phyloP scores from a whole-genome alignment of 2,113 vertebrate genomes.

The Paraplagusia blochii region DNA sequence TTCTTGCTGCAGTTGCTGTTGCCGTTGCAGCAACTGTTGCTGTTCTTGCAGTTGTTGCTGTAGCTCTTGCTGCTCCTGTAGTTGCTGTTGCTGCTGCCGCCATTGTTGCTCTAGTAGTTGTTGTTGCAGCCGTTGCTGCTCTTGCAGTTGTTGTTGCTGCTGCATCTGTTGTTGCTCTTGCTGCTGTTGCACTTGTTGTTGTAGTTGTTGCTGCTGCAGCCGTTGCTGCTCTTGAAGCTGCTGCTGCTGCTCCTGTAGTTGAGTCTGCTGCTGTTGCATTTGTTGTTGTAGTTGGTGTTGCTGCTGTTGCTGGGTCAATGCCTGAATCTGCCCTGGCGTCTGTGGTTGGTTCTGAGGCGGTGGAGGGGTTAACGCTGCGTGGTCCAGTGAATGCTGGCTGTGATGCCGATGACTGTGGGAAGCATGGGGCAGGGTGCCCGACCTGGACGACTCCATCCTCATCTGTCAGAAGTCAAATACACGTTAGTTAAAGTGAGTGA shows the following conservation, averaged over 20 bases:
- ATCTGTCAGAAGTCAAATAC: constrained; percentile 64
- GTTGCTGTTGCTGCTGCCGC: too few relatives aligned
- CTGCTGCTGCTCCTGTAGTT: constrained; percentile 26
- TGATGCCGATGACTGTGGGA: constrained; percentile 64
- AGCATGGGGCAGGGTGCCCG: constrained; percentile 73
- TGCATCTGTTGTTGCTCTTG: constrained; percentile 8
- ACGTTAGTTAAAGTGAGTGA: too few relatives aligned
- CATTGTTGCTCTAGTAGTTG: background rate
- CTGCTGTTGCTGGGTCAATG: constrained; percentile 19
- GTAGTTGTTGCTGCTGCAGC: constrained; percentile 45
- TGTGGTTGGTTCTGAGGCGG: constrained; percentile 10
- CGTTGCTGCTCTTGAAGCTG: constrained; percentile 30
- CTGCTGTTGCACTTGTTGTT: constrained; percentile 5
- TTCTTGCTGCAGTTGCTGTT: too few relatives aligned
- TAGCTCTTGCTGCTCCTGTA: too few relatives aligned
- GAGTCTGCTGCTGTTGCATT: constrained; percentile 42
- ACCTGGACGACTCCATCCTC: constrained; percentile 80
- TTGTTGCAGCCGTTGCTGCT: constrained; percentile 51
- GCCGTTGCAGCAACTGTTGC: too few relatives aligned
- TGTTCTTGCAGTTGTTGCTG: too few relatives aligned
- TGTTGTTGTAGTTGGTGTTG: constrained; percentile 8
- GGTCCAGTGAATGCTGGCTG: constrained; percentile 64
- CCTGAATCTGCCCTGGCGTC: background rate
- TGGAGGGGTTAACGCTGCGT: constrained; percentile 31
- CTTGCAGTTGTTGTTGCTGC: constrained; percentile 51